Base-by-base conservation (phyloP, 2,888 invertebrate species). In the Scaeva pyrastri region DNA sequence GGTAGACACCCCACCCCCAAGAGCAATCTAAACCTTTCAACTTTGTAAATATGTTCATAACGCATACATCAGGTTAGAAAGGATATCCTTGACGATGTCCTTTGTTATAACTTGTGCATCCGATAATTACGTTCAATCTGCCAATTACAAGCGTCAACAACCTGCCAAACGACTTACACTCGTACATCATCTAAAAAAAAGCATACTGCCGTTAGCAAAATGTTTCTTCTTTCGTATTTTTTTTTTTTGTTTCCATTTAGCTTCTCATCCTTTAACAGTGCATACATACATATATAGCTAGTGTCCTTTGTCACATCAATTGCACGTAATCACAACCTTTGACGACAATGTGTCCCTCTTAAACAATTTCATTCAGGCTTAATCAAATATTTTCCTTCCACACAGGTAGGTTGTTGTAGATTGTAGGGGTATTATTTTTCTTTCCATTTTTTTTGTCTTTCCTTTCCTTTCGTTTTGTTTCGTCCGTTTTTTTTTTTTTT, bases 301-400 rank as follows among this genome's bases (percentile, higher is more conserved):
- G 66, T 75, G 80, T 76, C 66, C 85, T 85, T 77, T 58, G 76
- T 70, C 76, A 85, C 76, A 85, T 85, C 76, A 76, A 80, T 68
- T 76, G 71, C 72, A 72, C 31, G 76, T 85, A 76, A 80, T 85
- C 80, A 58, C 68, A 66, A 60, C 71, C 58, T 68, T 41, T 80
- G 71, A 80, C 72, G 71, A 36, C 41, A 77, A 73, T 60, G 26
- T 66, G 41, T 43, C 64, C 66, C 72, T 58, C 72, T 58, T 71
- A 80, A 80, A 76, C 73, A 80, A 81, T 68, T 72, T 70, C 43
- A 43, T 55, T 68, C 48, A 21, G 68, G 76, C 36, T 55, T 76
- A 81, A 80, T 81, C 76, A 72, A 76, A 76, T 72, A 68, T 76
- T 71, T 74, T 75, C 56, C 56, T 72, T 71, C 43, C 48, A 62